Evolutionary conservation across 2,888 invertebrate species (phyloP).

Genomic region (Eupithecia insigniata): DNA sequence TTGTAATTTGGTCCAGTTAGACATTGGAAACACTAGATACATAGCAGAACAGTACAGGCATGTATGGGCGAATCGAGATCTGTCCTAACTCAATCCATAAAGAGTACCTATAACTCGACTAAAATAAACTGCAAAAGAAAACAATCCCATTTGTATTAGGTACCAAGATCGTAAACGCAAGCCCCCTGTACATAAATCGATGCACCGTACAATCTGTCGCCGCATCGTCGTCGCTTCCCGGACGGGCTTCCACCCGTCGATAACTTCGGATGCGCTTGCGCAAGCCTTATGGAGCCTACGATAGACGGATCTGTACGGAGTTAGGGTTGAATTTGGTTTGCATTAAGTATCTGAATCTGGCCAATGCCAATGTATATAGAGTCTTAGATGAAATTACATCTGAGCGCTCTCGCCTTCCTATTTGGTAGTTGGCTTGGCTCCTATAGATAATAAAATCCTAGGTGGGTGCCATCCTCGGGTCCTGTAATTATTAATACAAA

Average conservation of each 20-base stretch:
- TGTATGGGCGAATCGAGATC: too few species aligned
- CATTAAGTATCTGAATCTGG: background rate
- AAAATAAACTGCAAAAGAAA: too few species aligned
- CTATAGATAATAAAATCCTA: background rate
- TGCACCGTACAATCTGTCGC: slow-evolving; percentile 54
- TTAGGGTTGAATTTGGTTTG: background rate
- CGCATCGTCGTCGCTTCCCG: slow-evolving; percentile 68
- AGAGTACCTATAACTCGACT: too few species aligned
- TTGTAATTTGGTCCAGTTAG: background rate
- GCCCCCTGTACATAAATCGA: slow-evolving; percentile 34
- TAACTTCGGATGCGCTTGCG: slow-evolving; percentile 36
- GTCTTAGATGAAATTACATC: background rate
- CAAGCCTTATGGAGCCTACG: background rate
- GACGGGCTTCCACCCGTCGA: slow-evolving; percentile 54
- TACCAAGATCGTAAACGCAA: slow-evolving; percentile 1
- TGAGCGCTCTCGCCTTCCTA: background rate
- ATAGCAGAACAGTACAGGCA: too few species aligned
- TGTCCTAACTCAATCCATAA: background rate
- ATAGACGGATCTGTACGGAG: background rate
- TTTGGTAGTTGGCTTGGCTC: background rate
- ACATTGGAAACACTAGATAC: too few species aligned
- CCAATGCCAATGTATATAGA: background rate
- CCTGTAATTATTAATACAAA: too few species aligned
- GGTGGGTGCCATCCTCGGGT: background rate
- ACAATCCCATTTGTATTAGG: too few species aligned